phyloP scores from a whole-genome alignment of 2,797 vertebrate genomes.

The Brachymystax lenok region DNA sequence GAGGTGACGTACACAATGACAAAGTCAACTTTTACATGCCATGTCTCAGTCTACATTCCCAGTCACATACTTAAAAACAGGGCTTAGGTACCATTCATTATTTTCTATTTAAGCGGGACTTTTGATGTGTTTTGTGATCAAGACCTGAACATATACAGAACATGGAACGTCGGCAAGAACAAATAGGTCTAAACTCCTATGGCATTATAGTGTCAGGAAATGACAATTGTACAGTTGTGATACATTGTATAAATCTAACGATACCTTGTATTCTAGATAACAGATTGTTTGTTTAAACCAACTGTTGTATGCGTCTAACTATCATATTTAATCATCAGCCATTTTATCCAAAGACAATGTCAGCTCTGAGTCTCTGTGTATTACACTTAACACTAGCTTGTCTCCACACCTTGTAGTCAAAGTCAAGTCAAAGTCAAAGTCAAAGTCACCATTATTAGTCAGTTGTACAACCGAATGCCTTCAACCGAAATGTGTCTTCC shows the following conservation, averaged over 20 bases:
- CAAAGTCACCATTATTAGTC: too few relatives aligned
- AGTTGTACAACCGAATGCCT: too few relatives aligned
- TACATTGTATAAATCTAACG: too few relatives aligned
- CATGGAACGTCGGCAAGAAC: background rate
- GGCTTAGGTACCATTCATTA: background rate
- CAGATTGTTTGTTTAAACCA: conserved; percentile 10
- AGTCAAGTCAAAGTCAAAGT: too few relatives aligned
- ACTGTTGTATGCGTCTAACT: background rate
- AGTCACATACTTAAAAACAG: background rate
- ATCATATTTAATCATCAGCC: background rate
- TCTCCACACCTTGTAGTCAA: too few relatives aligned
- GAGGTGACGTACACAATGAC: conserved; percentile 32
- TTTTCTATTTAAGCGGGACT: background rate
- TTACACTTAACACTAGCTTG: too few relatives aligned
- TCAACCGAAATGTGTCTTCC: too few relatives aligned
- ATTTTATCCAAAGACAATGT: conserved; percentile 32
- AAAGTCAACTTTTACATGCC: conserved; percentile 21
- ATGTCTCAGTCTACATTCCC: background rate
- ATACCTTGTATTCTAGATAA: too few relatives aligned
- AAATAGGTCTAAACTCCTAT: conserved; percentile 1
- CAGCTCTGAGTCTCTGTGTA: conserved; percentile 45
- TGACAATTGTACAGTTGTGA: too few relatives aligned
- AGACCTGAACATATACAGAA: too few relatives aligned
- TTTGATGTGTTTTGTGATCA: conserved; percentile 29
- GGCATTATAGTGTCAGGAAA: too few relatives aligned